Evolutionary conservation across 2,888 invertebrate genomes (phyloP).

Genomic region (Erebia ligea): DNA sequence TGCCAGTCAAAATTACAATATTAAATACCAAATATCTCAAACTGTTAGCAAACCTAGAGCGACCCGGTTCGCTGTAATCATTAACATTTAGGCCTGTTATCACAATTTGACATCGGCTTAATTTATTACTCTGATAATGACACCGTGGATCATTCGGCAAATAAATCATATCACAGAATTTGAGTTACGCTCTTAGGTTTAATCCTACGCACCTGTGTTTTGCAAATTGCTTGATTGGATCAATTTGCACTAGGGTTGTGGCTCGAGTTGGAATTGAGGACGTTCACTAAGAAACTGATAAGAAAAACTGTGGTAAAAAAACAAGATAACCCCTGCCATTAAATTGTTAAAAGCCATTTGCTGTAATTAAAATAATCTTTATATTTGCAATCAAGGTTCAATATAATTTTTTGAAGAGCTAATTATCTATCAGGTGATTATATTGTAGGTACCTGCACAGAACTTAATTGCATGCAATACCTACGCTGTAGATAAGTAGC

Average conservation of each 20-base stretch:
- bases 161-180: conserved; percentile 39
- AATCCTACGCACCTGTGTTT: conserved; percentile 33
- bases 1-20: conserved; percentile 29
- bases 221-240: conserved; percentile 22
- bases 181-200: conserved; percentile 29
- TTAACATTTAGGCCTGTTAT: conserved; percentile 38
- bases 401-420: conserved; percentile 1
- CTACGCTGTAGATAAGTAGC: background rate
- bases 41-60: conserved; percentile 27
- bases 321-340: too few relatives aligned
- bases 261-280: background rate
- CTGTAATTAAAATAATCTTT: background rate
- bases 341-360: background rate
- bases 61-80: conserved; percentile 33
- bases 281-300: too few relatives aligned
- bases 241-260: background rate
- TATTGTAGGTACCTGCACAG: background rate
- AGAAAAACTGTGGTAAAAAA: too few relatives aligned
- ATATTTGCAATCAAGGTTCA: conserved; percentile 7
- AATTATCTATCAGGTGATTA: conserved; percentile 9
- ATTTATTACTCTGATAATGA: conserved; percentile 41
- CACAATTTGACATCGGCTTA: conserved; percentile 30
- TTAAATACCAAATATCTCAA: conserved; percentile 30
- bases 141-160: conserved; percentile 34
- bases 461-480: background rate